phyloP scores from a whole-genome alignment of 2,113 vertebrate species.

The Triplophysa rosa region DNA sequence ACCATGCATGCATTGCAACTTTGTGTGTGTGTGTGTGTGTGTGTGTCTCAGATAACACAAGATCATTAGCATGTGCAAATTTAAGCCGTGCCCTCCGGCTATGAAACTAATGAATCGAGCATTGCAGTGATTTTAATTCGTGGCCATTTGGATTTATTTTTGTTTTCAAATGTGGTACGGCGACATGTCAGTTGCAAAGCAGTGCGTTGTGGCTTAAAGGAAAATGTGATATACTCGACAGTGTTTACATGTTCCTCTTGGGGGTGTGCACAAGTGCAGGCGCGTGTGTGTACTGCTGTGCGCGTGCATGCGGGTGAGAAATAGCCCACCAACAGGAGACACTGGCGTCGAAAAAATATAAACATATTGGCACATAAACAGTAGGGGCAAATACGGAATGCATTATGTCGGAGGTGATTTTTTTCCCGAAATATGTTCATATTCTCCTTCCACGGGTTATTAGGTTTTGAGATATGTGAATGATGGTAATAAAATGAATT shows the following conservation, averaged over 20 bases:
- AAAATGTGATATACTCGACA: conserved; percentile 23
- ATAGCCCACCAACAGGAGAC: conserved; percentile 18
- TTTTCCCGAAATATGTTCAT: conserved; percentile 77
- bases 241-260: conserved; percentile 40
- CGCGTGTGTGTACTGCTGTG: conserved; percentile 7
- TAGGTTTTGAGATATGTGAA: conserved; percentile 81
- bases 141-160: conserved; percentile 35
- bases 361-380: conserved; percentile 48
- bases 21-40: conserved; percentile 5
- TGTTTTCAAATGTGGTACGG: conserved; percentile 33
- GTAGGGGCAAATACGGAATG: conserved; percentile 49
- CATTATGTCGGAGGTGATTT: conserved; percentile 68
- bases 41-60: conserved; percentile 17
- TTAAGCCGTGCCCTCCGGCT: conserved; percentile 25
- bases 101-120: conserved; percentile 40
- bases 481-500: conserved; percentile 83
- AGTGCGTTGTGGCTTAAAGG: conserved; percentile 20
- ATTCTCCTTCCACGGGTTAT: conserved; percentile 83
- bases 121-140: conserved; percentile 38
- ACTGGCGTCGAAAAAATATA: conserved; percentile 31
- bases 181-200: conserved; percentile 23
- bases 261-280: conserved; percentile 27
- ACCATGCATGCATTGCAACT: conserved; percentile 14
- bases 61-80: conserved; percentile 40
- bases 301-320: conserved; percentile 31